phyloP scores from a whole-genome alignment of 2,113 vertebrate species.

The Hippocampus zosterae region DNA sequence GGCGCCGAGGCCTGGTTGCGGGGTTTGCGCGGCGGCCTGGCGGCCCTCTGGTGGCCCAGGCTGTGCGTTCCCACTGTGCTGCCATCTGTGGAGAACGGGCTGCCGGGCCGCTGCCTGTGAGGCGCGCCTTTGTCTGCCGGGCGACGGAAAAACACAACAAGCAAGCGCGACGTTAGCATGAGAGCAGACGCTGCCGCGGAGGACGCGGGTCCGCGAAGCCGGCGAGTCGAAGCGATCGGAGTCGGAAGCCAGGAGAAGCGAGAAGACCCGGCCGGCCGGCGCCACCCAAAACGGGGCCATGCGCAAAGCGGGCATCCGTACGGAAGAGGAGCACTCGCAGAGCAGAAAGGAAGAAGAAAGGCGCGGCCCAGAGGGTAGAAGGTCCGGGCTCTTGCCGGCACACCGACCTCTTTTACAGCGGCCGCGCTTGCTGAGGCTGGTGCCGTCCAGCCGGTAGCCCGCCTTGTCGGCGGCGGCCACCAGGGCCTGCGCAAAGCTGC shows the following conservation, averaged over 20 bases:
- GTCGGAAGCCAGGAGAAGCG: slow-evolving; percentile 15
- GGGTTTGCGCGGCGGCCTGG: slow-evolving; percentile 87
- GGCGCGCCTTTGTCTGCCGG: slow-evolving; percentile 85
- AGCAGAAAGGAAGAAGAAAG: slow-evolving; percentile 27
- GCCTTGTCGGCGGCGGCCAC: slow-evolving; percentile 95
- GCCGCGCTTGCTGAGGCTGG: slow-evolving; percentile 94
- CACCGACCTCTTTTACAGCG: slow-evolving; percentile 63
- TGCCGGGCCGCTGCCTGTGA: slow-evolving; percentile 86
- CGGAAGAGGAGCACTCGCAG: slow-evolving; percentile 33
- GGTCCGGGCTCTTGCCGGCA: slow-evolving; percentile 23
- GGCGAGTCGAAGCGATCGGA: slow-evolving; percentile 17
- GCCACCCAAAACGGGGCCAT: slow-evolving; percentile 43
- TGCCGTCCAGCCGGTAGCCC: slow-evolving; percentile 92
- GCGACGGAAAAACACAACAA: slow-evolving; percentile 4
- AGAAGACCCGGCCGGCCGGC: too few species aligned
- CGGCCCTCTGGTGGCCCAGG: slow-evolving; percentile 86
- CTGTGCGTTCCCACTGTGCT: slow-evolving; percentile 83
- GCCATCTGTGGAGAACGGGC: slow-evolving; percentile 95
- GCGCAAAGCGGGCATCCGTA: slow-evolving; percentile 38
- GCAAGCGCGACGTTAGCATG: slow-evolving; percentile 24
- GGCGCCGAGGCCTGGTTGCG: slow-evolving; percentile 83
- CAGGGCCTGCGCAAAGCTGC: slow-evolving; percentile 93
- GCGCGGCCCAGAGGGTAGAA: slow-evolving; percentile 15
- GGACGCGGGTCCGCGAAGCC: slow-evolving; percentile 24
- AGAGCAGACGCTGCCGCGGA: slow-evolving; percentile 19